Evolutionary conservation across 2,113 vertebrate genomes (phyloP), one percentile per base, ranked within the genome.

Genomic region (Irena cyanogastra): DNA sequence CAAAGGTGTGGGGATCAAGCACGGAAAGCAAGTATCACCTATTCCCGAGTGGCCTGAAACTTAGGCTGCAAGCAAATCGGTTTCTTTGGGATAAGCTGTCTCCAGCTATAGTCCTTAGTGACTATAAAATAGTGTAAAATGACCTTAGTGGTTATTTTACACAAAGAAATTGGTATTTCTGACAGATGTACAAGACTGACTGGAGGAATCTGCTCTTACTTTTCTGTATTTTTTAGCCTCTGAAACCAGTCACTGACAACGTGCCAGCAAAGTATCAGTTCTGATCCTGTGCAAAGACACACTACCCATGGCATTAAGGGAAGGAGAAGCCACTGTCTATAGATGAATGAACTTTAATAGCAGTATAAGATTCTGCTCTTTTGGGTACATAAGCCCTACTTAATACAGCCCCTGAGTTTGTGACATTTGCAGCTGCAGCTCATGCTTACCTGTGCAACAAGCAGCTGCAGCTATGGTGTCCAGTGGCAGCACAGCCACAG

Each of bases 321-420:
- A 83, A 66, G 33, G 27, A 86, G 35, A 30, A 72, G 19, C 37
- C 16, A 21, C 41, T 50, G 16, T 54, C 52, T 64, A 6, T 16
- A 60, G 64, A 44, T 80, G 50, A 93, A 72, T 74, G 45, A 94
- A 26, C 63, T 63, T 82, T 39, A 83, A 49, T 49, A 83, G 22
- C 24, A 24, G 3, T 49, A 23, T 37, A 70, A 63, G 20, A 45
- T 78, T 75, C 66, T 74, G 39, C 54, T 49, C 20, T 59, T 95
- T 64, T 71, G 52, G 18, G 37, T 52, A 37, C 75, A 64, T 88
- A 83, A 95, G 81, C 82, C 79, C 39, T 76, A 10, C 54, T 77
- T 65, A 35, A 13, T 37, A 12, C 23, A 80, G 49, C 47, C 21
- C 20, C 27, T 0, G 0, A 80, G 35, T 35, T 10, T 21, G 54